Evolutionary conservation across 2,888 invertebrate genomes (phyloP), one percentile per base, ranked within the genome.

Genomic region (Polydrusus pterygomalis): DNA sequence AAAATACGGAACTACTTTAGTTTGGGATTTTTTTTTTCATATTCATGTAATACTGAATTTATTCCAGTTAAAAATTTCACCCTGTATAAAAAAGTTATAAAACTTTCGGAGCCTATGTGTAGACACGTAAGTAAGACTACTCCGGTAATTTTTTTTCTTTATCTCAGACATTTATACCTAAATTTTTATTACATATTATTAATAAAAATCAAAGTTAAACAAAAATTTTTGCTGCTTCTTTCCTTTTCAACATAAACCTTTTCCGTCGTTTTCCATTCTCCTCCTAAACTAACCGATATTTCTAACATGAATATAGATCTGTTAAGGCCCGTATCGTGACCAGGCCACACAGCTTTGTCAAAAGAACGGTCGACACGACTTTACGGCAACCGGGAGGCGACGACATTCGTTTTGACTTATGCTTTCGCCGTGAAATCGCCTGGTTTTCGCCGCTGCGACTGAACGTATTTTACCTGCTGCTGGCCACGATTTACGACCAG

Each of bases 391-490:
- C 70, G 70, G 70, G 74, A 75, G 74, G 74, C 70, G 74, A 75
- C 54, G 74, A 75, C 74, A 63, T 30, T 67, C 49, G 67, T 65
- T 75, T 68, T 71, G 75, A 75, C 75, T 70, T 75, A 75, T 71
- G 70, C 51, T 56, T 75, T 75, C 60, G 70, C 69, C 54, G 70
- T 58, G 58, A 69, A 74, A 74, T 70, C 70, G 74, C 17, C 70
- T 56, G 68, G 70, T 74, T 69, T 68, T 74, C 68, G 64, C 64
- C 54, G 70, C 67, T 60, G 62, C 67, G 40, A 45, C 75, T 45
- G 75, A 56, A 70, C 64, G 70, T 74, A 74, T 75, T 75, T 75
- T 75, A 75, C 70, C 70, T 75, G 65, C 70, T 45, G 64, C 58
- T 70, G 47, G 51, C 45, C 70, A 75, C 70, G 74, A 75, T 75